Conservation (phyloP, 2,797 vertebrate species). For the Parotocinclus haroldoi region DNA sequence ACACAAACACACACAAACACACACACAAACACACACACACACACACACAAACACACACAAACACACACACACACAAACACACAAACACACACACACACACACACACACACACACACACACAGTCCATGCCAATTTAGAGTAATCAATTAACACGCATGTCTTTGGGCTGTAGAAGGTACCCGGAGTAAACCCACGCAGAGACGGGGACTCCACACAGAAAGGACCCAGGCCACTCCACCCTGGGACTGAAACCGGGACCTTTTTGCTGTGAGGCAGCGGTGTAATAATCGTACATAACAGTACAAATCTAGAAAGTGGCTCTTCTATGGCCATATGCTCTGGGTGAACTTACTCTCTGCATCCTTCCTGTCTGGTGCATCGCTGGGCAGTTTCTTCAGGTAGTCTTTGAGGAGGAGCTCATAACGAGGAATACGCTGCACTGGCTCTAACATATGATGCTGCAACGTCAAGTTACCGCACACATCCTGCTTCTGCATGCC, state of each 20-base stretch:
- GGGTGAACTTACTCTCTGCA: conserved; percentile 81
- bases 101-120: neutral
- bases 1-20: too few species aligned
- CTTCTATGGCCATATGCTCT: too few species aligned
- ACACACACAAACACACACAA: too few species aligned
- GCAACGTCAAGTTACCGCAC: conserved; percentile 91
- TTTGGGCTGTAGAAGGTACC: too few species aligned
- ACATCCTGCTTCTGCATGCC: conserved; percentile 85
- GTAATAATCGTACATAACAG: neutral
- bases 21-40: too few species aligned
- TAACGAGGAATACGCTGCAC: conserved; percentile 96
- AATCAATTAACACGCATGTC: too few species aligned
- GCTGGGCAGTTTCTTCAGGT: conserved; percentile 89
- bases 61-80: conserved; percentile 6
- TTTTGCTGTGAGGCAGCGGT: too few species aligned
- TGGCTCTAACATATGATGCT: conserved; percentile 97
- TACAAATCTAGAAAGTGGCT: too few species aligned
- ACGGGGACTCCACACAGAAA: too few species aligned
- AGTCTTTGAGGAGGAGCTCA: conserved; percentile 91
- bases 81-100: neutral
- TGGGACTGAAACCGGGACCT: too few species aligned
- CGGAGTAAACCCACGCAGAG: too few species aligned
- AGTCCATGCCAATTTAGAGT: neutral
- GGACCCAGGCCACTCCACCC: too few species aligned
- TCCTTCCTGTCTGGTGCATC: conserved; percentile 86